Percentiles rank a stretch among this genome's conserved stretches.
phyloP scores from a whole-genome alignment of 2,113 vertebrate genomes.

The Equus przewalskii region DNA sequence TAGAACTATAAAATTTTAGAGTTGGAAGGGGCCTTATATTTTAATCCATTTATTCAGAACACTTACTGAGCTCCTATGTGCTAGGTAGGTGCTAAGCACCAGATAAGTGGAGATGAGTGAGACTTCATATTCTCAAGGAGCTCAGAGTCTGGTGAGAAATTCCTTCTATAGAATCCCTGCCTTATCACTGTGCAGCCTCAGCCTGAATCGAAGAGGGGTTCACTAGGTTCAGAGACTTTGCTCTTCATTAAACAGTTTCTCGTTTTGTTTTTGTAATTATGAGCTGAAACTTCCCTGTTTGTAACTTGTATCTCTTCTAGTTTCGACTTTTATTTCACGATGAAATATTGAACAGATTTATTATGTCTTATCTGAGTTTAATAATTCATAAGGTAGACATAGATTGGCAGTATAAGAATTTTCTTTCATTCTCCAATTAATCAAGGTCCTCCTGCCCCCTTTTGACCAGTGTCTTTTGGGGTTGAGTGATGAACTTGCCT shows the following conservation, averaged over 20 bases:
- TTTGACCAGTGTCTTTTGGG: slow-evolving; percentile 78
- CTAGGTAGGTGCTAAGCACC: not conserved
- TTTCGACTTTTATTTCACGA: not conserved
- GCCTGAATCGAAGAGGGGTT: not conserved
- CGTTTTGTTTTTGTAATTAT: not conserved
- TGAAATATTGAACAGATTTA: not conserved
- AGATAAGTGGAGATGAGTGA: not conserved
- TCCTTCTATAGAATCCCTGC: not conserved
- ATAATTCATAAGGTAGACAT: not conserved
- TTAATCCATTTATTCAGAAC: not conserved
- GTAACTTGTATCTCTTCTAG: not conserved
- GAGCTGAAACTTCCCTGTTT: not conserved
- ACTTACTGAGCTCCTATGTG: not conserved
- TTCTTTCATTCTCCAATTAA: not conserved
- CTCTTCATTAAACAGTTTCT: not conserved
- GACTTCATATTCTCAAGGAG: not conserved
- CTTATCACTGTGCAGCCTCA: not conserved
- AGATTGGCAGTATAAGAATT: not conserved
- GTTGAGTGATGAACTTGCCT: slow-evolving; percentile 91
- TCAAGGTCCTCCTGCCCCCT: not conserved
- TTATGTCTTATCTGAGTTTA: not conserved
- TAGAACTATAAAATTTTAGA: not conserved
- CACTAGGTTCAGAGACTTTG: not conserved
- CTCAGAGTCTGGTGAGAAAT: not conserved
- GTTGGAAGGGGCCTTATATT: not conserved